Percentiles rank a stretch among this genome's conserved stretches.
These are phyloP conservation scores for Noturus placidus DNA, from an alignment of 2,113 vertebrate species.

Conservation along the genomic window DNA sequence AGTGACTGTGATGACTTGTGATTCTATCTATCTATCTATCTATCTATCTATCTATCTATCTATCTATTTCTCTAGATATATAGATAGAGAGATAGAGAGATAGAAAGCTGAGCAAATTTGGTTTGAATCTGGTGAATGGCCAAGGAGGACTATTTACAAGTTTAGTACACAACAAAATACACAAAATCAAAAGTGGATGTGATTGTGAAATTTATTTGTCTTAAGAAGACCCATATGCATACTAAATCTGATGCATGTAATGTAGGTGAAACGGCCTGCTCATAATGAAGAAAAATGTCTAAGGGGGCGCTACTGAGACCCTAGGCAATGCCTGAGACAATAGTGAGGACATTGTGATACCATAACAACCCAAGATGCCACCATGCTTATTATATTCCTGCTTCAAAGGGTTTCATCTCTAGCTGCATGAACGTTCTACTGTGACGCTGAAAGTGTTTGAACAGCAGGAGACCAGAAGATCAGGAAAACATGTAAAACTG, in stretches of 20 bases:
- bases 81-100: no score
- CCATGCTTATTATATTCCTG: conserved; percentile 12
- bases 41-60: no score
- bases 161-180: neutral
- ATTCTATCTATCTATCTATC: no score
- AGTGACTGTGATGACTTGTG: no score
- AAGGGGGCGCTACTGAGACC: neutral
- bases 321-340: neutral
- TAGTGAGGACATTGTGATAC: neutral
- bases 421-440: neutral
- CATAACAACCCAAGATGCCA: neutral
- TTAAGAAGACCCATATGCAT: neutral
- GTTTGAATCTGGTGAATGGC: no score
- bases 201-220: neutral
- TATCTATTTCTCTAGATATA: no score
- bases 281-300: neutral
- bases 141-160: no score
- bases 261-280: neutral
- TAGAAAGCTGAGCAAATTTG: neutral
- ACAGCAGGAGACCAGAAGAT: neutral
- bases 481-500: neutral
- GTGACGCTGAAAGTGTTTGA: neutral
- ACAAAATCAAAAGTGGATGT: neutral
- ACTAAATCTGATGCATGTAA: neutral
- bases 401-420: neutral